Base-by-base conservation (phyloP, 1,140 invertebrate genomes). In the Plectus sambesii region DNA sequence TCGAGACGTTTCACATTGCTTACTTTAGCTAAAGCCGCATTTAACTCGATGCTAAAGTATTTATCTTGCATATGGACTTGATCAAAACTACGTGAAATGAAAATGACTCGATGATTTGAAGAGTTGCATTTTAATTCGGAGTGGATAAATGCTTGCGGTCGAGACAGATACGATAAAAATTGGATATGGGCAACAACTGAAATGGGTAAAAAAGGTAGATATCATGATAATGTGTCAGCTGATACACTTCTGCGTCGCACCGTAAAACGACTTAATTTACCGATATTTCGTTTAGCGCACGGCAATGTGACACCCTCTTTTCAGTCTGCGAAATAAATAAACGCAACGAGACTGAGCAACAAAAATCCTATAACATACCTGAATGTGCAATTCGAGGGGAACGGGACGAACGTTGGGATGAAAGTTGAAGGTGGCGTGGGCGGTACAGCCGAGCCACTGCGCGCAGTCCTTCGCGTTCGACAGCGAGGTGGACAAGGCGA, bases 391-490 rank as follows among this genome's bases (percentile, higher is more conserved):
- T 70, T 98, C 90, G 4, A 99, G 70, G 0, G 88, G 87, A 24
- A 97, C 76, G 5, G 93, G 93, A 17, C 93, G 75, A 5, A 97
- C 90, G 66, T 87, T 93, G 0, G 93, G 93, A 70, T 96, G 89
- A 70, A 99, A 99, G 75, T 98, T 99, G 70, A 97, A 99, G 1
- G 87, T 88, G 24, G 81, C 80, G 53, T 87, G 87, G 3, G 85
- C 80, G 55, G 81, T 83, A 62, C 87, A 93, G 15, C 90, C 93
- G 1, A 99, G 73, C 94, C 94, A 99, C 64, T 92, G 85, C 0
- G 87, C 82, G 8, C 96, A 80, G 72, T 99, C 94, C 55, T 84
- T 80, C 0, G 92, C 87, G 76, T 97, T 93, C 4, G 85, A 85
- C 23, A 99, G 73, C 0, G 93, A 92, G 0, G 87, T 82, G 23